Percentiles rank a stretch among this genome's conserved stretches.
phyloP scores from a whole-genome alignment of 2,888 invertebrate species.

The Oligia strigilis region DNA sequence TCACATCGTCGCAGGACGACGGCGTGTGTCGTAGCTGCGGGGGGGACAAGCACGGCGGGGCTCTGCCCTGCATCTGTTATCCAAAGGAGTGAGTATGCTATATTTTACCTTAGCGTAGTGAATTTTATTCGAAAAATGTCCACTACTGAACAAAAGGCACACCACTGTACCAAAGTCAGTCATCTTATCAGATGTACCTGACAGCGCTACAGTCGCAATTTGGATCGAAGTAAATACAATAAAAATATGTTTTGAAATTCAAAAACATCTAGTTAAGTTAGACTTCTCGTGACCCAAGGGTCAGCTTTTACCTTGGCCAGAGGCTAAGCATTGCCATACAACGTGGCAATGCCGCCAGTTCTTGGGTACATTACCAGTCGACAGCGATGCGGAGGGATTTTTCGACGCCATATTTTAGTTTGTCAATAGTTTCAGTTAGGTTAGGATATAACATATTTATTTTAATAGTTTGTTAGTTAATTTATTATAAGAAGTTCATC shows the following conservation, averaged over 20 bases:
- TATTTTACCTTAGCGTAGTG: neutral
- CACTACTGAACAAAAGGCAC: no score
- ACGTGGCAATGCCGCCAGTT: neutral
- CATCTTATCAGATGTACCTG: no score
- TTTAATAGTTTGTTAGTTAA: no score
- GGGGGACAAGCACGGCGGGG: constrained; percentile 81
- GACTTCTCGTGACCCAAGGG: neutral
- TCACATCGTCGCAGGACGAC: constrained; percentile 71
- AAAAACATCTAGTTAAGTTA: neutral
- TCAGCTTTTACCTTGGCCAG: no score
- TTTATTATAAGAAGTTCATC: no score
- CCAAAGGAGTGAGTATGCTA: constrained; percentile 73
- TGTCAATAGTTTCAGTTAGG: neutral
- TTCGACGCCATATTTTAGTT: neutral
- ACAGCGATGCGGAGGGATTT: neutral
- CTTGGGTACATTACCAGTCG: neutral
- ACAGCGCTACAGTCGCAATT: no score
- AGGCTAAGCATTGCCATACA: neutral
- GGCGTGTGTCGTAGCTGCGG: constrained; percentile 83
- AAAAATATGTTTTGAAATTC: no score
- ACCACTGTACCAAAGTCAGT: no score
- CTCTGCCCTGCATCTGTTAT: constrained; percentile 84
- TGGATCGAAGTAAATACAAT: no score
- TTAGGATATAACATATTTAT: no score
- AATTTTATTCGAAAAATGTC: no score